Conservation (phyloP, 2,113 vertebrate species). For the Callionymus lyra region DNA sequence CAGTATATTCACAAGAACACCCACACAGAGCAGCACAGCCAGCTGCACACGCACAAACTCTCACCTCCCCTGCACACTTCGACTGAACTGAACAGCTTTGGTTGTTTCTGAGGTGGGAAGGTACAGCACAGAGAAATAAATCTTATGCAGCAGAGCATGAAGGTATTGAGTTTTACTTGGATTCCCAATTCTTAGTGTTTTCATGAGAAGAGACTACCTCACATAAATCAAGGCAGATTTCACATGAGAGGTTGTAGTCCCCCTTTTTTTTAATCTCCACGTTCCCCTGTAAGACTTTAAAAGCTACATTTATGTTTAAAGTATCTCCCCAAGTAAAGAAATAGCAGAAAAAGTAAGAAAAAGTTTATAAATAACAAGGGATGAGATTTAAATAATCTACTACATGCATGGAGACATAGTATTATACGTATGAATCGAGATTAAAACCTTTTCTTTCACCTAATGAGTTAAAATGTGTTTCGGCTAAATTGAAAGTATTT, state of each 20-base stretch:
- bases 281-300: too few relatives aligned
- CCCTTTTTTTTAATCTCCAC: too few relatives aligned
- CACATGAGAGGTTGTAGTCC: conserved; percentile 1
- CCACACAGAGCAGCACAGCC: conserved; percentile 7
- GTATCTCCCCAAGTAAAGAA: too few relatives aligned
- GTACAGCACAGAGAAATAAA: conserved; percentile 27
- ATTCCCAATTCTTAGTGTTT: conserved; percentile 12
- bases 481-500: too few relatives aligned
- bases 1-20: conserved; percentile 24
- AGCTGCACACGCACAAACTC: conserved; percentile 2
- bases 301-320: too few relatives aligned
- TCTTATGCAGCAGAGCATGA: conserved; percentile 31
- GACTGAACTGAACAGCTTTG: conserved; percentile 2
- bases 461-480: too few relatives aligned
- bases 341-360: too few relatives aligned
- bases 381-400: too few relatives aligned
- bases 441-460: too few relatives aligned
- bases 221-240: conserved; percentile 9
- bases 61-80: conserved; percentile 1
- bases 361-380: too few relatives aligned
- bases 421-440: too few relatives aligned
- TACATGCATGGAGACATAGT: too few relatives aligned
- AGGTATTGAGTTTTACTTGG: conserved; percentile 35
- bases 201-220: not conserved
- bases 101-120: conserved; percentile 17